Evolutionary conservation across 2,888 invertebrate genomes (phyloP), one percentile per base, ranked within the genome.

Genomic region (Melanchra persicariae): DNA sequence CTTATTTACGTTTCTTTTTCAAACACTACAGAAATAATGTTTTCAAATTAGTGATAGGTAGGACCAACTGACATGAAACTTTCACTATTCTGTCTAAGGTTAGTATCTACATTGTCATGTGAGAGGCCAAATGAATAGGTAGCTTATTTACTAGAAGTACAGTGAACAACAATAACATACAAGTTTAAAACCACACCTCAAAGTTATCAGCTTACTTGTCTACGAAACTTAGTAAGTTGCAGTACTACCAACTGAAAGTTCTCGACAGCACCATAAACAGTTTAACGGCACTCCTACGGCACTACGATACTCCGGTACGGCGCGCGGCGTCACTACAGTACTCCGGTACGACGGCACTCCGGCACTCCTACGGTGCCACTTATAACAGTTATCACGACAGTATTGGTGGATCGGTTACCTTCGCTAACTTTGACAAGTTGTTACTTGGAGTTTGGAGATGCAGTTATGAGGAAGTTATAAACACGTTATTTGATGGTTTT

Each of bases 241-340:
- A 59, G 52, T 51, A 15, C 24, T 34, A 45, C 52, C 19, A 37
- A 40, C 47, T 65, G 61, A 58, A 77, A 80, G 61, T 80, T 66
- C 74, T 58, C 52, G 80, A 80, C 52, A 49, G 66, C 57, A 37
- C 58, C 61, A 52, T 74, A 80, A 74, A 77, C 75, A 52, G 74
- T 52, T 66, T 80, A 75, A 66, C 61, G 74, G 57, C 61, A 66
- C 47, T 61, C 55, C n/a, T 37, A 47, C 74, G 43, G 37, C 12
- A 52, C 22, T 12, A 26, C 45, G 45, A 64, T 30, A 37, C 37
- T 0, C 4, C n/a, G n/a, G n/a, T n/a, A n/a, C n/a, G n/a, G n/a
- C n/a, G n/a, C n/a, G n/a, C n/a, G n/a, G n/a, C 57, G 24, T 26
- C 19, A 19, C 24, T 9, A 22, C 34, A 19, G 34, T 43, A 4